These are phyloP conservation scores for Phallusia fumigata DNA, from an alignment of 23 tunicate species.

Conservation along the genomic window DNA sequence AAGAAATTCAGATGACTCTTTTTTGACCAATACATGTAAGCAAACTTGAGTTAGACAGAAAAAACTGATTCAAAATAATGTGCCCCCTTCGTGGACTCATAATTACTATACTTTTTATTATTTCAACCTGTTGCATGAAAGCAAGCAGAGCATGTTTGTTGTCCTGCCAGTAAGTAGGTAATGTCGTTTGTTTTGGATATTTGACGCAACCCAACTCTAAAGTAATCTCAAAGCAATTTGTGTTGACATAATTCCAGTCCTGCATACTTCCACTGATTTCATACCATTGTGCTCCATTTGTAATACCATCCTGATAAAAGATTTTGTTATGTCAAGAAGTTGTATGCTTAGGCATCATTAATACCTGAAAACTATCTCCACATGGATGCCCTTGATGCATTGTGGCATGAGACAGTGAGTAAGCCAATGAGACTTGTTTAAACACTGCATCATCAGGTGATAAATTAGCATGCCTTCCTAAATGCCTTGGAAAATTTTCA, in stretches of 20 bases:
- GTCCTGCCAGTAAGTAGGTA: slow-evolving; percentile 56
- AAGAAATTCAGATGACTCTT: too few species aligned
- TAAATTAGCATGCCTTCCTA: slow-evolving; percentile 14
- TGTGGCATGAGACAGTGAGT: slow-evolving; percentile 55
- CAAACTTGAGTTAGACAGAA: too few species aligned
- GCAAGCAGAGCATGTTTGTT: slow-evolving; percentile 75
- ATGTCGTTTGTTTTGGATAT: slow-evolving; percentile 31
- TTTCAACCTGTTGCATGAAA: slow-evolving; percentile 53
- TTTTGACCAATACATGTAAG: too few species aligned
- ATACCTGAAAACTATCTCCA: slow-evolving; percentile 36
- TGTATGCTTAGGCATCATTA: neutral
- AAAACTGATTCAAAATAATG: too few species aligned
- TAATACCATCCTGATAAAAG: slow-evolving; percentile 50
- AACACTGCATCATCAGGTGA: slow-evolving; percentile 83
- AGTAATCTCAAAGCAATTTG: slow-evolving; percentile 75
- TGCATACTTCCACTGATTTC: slow-evolving; percentile 68
- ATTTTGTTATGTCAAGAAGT: neutral
- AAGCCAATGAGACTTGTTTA: slow-evolving; percentile 60
- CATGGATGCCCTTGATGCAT: slow-evolving; percentile 76
- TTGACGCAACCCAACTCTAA: slow-evolving; percentile 64
- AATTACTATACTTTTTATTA: too few species aligned
- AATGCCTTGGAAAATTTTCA: slow-evolving; percentile 28
- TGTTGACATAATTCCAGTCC: slow-evolving; percentile 62
- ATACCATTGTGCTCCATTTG: slow-evolving; percentile 83
- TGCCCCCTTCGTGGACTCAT: neutral